Base-by-base conservation (phyloP, 2,113 vertebrate species). In the Pogonocichla stellata region DNA sequence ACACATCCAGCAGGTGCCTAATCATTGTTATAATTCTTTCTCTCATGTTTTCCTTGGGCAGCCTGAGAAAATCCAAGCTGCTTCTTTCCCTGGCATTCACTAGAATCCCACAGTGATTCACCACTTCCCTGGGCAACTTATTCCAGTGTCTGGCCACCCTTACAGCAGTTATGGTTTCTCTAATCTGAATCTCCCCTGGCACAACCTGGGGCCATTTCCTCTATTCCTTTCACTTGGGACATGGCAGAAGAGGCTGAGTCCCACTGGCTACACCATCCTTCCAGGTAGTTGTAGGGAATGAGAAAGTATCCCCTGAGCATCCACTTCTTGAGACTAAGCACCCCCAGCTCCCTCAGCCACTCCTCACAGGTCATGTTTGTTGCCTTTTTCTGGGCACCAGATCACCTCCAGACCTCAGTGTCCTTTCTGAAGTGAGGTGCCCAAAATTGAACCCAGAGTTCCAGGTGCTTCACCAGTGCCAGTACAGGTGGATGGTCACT, bases 281-380 rank as follows among this genome's bases (percentile, higher is more conserved):
- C 28, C 45, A 66, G 18, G 33, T 2, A 10, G 3, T 7, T 43
- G 15, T 5, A n/a, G 53, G 22, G 19, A 45, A 31, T 31, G 29
- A 45, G 23, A 13, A 38, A 14, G 38, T 8, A 14, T 9, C 8
- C 18, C 18, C 62, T 18, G 9, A 86, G 8, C 23, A 51, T 11
- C 33, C 33, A 38, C 26, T 51, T 26, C 36, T 26, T 29, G 23
- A 60, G 23, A 25, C 13, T 40, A 6, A 60, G 29, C 28, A 60
- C 6, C 5, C 19, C 19, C n/a, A 67, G 16, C n/a, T 60, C 53
- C 29, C 51, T 28, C 51, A 80, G 67, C 31, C 51, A 14, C 51
- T 72, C 43, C 51, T n/a, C 60, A 42, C 10, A 65, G 65, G 12
- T 47, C 13, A 18, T 3, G 17, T 42, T 43, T n/a, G 0, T 1